A percentile compares a stretch with the other conserved stretches of the same genome.
phyloP scores from a whole-genome alignment of 1,140 invertebrate genomes.

The Apis dorsata region DNA sequence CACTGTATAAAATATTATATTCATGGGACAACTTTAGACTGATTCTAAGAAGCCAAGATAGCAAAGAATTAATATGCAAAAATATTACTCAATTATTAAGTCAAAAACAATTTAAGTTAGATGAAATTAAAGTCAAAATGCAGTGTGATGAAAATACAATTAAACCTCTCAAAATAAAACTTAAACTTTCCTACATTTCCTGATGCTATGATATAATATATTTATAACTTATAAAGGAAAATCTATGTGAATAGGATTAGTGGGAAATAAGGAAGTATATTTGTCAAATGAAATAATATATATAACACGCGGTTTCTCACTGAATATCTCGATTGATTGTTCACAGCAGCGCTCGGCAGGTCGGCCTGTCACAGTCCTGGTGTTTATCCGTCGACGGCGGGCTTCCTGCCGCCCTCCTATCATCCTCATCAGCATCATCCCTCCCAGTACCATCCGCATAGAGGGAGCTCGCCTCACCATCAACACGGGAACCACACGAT shows the following conservation, averaged over 20 bases:
- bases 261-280: neutral
- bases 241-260: neutral
- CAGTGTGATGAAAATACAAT: too few relatives aligned
- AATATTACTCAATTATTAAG: too few relatives aligned
- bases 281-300: neutral
- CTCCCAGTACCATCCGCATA: constrained; percentile 77
- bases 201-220: too few relatives aligned
- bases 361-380: constrained; percentile 81
- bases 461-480: constrained; percentile 77
- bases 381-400: constrained; percentile 73
- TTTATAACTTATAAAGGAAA: too few relatives aligned
- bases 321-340: constrained; percentile 28
- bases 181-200: too few relatives aligned
- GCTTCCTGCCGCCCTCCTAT: constrained; percentile 75
- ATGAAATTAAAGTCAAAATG: too few relatives aligned
- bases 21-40: too few relatives aligned
- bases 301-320: constrained; percentile 18
- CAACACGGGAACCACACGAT: constrained; percentile 75
- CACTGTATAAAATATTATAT: too few relatives aligned
- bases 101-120: too few relatives aligned
- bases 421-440: constrained; percentile 77
- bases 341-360: constrained; percentile 77
- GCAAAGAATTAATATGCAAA: too few relatives aligned
- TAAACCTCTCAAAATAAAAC: too few relatives aligned
- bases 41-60: too few relatives aligned